Conservation (phyloP, 2,797 vertebrate genomes). For the Crocidura indochinensis region DNA sequence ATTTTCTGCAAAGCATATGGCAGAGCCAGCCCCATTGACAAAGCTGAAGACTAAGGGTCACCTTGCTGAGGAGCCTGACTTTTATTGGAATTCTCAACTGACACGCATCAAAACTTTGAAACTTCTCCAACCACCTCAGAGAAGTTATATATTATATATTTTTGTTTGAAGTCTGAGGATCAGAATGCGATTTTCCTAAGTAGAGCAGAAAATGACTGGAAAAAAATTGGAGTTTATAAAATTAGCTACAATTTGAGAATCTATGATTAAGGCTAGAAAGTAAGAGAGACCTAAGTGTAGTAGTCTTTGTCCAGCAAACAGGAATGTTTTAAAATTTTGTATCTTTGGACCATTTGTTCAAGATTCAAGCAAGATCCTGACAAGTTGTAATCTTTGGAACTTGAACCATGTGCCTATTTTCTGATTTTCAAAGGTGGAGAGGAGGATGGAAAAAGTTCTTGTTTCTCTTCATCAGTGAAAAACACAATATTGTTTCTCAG, state of each 20-base stretch:
- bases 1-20: slow-evolving; percentile 1
- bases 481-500: slow-evolving; percentile 31
- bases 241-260: slow-evolving; percentile 1
- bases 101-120: slow-evolving; percentile 43
- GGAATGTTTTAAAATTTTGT: background rate
- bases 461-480: slow-evolving; percentile 15
- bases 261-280: background rate
- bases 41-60: slow-evolving; percentile 46
- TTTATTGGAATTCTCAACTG: slow-evolving; percentile 4
- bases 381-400: slow-evolving; percentile 55
- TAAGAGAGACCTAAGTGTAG: background rate
- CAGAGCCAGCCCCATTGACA: background rate
- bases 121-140: background rate
- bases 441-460: background rate
- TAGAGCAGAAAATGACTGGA: slow-evolving; percentile 22
- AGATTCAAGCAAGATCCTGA: slow-evolving; percentile 38
- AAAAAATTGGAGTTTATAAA: slow-evolving; percentile 45
- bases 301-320: background rate
- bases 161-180: slow-evolving; percentile 57
- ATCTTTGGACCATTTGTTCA: background rate
- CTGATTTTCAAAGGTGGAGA: background rate
- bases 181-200: background rate
- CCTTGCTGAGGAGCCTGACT: background rate
- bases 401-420: slow-evolving; percentile 5
- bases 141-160: slow-evolving; percentile 1